A percentile compares a stretch with the other conserved stretches of the same genome.
Conservation (phyloP, 2,888 invertebrate genomes). For the Eupithecia abbreviata region DNA sequence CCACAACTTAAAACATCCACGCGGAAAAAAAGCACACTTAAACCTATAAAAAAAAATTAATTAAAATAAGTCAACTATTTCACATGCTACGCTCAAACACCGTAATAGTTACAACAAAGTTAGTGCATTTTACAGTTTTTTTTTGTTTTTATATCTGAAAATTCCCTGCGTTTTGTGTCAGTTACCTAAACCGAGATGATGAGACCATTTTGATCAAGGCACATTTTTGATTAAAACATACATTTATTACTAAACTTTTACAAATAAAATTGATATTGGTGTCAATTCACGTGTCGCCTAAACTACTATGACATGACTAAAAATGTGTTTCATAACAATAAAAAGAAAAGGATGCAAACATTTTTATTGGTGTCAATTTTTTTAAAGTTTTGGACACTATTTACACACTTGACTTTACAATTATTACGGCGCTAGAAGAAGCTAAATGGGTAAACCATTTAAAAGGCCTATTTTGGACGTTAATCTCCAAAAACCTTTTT, state of each 20-base stretch:
- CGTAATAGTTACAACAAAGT: conserved; percentile 29
- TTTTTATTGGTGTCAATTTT: neutral
- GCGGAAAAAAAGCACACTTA: conserved; percentile 73
- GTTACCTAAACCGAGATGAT: conserved; percentile 25
- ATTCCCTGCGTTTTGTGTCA: conserved; percentile 19
- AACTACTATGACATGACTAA: neutral
- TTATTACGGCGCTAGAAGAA: neutral
- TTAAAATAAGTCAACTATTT: conserved; percentile 51
- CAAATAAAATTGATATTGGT: neutral
- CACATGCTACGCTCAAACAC: conserved; percentile 47
- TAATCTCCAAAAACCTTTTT: neutral
- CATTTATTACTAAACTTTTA: neutral
- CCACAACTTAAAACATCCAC: conserved; percentile 35
- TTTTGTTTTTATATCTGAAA: conserved; percentile 22
- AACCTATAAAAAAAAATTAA: conserved; percentile 69
- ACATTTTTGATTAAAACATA: neutral
- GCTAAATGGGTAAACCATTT: neutral
- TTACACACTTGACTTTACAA: no score
- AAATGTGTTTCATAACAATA: neutral
- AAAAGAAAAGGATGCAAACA: no score
- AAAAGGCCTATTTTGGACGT: neutral
- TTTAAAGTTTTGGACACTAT: neutral
- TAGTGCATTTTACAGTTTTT: conserved; percentile 39
- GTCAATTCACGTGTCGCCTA: neutral
- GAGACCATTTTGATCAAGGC: conserved; percentile 8